phyloP scores from a whole-genome alignment of 2,797 vertebrate genomes.

The Scarus forsteni region DNA sequence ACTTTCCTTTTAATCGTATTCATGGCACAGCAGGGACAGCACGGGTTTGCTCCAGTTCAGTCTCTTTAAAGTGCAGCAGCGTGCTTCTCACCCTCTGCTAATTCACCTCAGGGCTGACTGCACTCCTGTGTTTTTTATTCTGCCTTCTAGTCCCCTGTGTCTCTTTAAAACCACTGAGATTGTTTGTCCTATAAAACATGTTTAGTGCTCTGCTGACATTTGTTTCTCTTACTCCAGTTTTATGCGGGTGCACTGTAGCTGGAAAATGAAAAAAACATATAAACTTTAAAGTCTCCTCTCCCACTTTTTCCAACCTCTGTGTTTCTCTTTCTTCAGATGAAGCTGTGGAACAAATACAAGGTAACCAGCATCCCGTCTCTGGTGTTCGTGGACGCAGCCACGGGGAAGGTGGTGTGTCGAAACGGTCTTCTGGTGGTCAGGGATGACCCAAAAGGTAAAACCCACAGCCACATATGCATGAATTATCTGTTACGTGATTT shows the following conservation, averaged over 20 bases:
- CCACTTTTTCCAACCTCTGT: slow-evolving; percentile 16
- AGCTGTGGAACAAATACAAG: slow-evolving; percentile 99
- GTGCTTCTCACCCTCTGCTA: slow-evolving; percentile 59
- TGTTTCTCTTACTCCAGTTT: slow-evolving; percentile 37
- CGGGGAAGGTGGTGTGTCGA: slow-evolving; percentile 94
- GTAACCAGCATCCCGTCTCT: slow-evolving; percentile 98
- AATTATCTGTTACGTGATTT: slow-evolving; percentile 10
- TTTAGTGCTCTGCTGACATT: slow-evolving; percentile 27
- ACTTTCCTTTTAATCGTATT: slow-evolving; percentile 22
- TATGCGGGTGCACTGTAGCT: slow-evolving; percentile 7
- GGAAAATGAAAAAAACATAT: not conserved
- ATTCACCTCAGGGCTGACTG: slow-evolving; percentile 49
- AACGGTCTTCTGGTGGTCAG: slow-evolving; percentile 95
- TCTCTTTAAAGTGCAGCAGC: slow-evolving; percentile 64
- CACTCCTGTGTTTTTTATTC: slow-evolving; percentile 51
- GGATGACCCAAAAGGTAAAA: slow-evolving; percentile 97
- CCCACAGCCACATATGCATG: slow-evolving; percentile 1
- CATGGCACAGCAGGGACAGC: slow-evolving; percentile 31
- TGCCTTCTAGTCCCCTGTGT: slow-evolving; percentile 27
- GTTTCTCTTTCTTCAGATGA: slow-evolving; percentile 85
- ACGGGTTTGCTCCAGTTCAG: slow-evolving; percentile 46
- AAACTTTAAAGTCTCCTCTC: too few species aligned
- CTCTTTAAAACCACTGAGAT: slow-evolving; percentile 53
- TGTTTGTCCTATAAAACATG: slow-evolving; percentile 32
- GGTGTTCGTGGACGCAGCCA: slow-evolving; percentile 94